A percentile compares a stretch with the other conserved stretches of the same genome.
Evolutionary conservation across 2,888 invertebrate genomes (phyloP).

Genomic region (Hirtodrosophila duncani): DNA sequence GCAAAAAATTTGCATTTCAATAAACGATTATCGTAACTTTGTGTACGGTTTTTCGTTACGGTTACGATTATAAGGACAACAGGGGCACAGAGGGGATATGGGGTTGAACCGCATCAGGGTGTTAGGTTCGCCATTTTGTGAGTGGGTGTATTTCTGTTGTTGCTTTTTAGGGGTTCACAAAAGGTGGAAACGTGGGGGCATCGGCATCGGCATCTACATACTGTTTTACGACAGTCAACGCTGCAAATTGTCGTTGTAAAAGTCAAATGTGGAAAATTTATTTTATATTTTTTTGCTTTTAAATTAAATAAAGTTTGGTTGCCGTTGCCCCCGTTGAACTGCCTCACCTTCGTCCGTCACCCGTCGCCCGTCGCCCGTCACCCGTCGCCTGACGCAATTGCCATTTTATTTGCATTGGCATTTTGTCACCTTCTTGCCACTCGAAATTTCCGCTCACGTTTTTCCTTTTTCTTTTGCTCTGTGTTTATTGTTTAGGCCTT

Average conservation of each 20-base stretch:
- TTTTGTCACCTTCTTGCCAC: slow-evolving; percentile 50
- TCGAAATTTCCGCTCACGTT: slow-evolving; percentile 54
- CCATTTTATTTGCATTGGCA: slow-evolving; percentile 58
- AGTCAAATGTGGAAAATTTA: slow-evolving; percentile 70
- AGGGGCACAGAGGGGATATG: slow-evolving; percentile 34
- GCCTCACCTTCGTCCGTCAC: no score
- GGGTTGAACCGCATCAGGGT: slow-evolving; percentile 28
- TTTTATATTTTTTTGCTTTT: slow-evolving; percentile 65
- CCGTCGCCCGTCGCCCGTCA: slow-evolving; percentile 32
- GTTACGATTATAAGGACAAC: slow-evolving; percentile 21
- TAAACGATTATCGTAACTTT: slow-evolving; percentile 76
- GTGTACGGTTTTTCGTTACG: slow-evolving; percentile 70
- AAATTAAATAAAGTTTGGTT: slow-evolving; percentile 72
- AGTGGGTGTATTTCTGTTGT: neutral
- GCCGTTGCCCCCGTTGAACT: neutral
- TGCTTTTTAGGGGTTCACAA: slow-evolving; percentile 35
- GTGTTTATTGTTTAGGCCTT: slow-evolving; percentile 68
- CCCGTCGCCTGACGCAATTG: slow-evolving; percentile 31
- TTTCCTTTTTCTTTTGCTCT: slow-evolving; percentile 22
- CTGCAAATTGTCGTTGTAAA: slow-evolving; percentile 66
- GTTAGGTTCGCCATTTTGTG: slow-evolving; percentile 29
- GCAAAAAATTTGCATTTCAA: slow-evolving; percentile 79
- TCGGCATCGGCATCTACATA: no score
- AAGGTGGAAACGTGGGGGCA: slow-evolving; percentile 24
- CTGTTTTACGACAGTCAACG: slow-evolving; percentile 61